phyloP scores from a whole-genome alignment of 2,797 vertebrate species.

The Pelochelys cantorii region DNA sequence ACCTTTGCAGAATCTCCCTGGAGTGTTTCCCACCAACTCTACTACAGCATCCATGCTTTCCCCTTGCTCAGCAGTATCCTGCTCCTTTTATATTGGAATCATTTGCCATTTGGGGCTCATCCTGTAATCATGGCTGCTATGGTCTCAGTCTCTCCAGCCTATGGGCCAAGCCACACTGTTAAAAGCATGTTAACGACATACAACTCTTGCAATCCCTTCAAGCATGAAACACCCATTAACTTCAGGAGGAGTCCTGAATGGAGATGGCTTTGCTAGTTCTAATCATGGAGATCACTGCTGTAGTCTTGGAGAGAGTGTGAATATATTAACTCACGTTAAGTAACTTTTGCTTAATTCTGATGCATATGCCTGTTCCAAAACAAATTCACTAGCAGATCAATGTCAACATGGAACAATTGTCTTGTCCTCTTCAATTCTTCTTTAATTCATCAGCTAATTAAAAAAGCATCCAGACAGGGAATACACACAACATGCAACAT shows the following conservation, averaged over 20 bases:
- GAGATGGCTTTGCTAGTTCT: not conserved
- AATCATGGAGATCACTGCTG: not conserved
- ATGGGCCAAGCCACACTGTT: not conserved
- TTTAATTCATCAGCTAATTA: not conserved
- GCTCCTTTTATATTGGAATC: not conserved
- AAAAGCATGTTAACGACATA: not conserved
- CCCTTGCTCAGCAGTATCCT: not conserved
- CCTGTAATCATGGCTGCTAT: too few relatives aligned
- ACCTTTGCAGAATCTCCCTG: not conserved
- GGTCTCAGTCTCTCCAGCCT: not conserved
- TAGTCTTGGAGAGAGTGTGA: not conserved
- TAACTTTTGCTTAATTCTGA: not conserved
- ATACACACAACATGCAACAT: not conserved
- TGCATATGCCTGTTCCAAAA: not conserved
- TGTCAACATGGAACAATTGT: not conserved
- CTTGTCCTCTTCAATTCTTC: not conserved
- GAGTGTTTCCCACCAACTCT: not conserved
- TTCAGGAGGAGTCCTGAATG: not conserved
- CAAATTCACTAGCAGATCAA: slow-evolving; percentile 8
- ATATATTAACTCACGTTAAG: not conserved
- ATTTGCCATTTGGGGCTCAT: not conserved
- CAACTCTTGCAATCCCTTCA: not conserved
- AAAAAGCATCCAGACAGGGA: not conserved
- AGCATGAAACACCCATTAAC: not conserved
- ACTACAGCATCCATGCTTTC: not conserved